Conservation (phyloP, 2,113 vertebrate genomes). For the Lasiurus borealis region DNA sequence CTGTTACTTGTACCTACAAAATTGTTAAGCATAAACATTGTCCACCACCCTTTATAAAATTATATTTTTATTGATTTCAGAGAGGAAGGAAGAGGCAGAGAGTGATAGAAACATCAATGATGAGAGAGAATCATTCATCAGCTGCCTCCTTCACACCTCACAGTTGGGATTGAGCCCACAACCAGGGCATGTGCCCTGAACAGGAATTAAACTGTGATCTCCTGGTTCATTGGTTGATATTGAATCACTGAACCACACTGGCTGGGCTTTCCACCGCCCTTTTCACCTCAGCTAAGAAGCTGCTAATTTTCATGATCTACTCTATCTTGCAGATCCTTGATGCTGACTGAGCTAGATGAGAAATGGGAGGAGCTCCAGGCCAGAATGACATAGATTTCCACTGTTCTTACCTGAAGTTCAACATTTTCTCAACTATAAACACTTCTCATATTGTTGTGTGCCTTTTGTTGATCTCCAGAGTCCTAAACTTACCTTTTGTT, state of each 20-base stretch:
- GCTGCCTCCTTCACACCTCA: no score
- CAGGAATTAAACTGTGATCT: no score
- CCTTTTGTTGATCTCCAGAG: not conserved
- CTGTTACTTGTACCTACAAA: not conserved
- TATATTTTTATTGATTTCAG: no score
- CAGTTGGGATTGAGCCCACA: no score
- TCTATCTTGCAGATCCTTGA: not conserved
- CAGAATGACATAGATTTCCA: not conserved
- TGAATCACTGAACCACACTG: no score
- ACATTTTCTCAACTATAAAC: not conserved
- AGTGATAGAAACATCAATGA: no score
- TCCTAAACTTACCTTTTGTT: not conserved
- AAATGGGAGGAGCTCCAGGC: not conserved
- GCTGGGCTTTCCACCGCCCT: no score
- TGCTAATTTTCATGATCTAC: not conserved
- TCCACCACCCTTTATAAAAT: not conserved
- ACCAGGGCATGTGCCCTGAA: no score
- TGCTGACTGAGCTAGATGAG: not conserved
- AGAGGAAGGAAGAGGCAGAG: no score
- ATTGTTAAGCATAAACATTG: not conserved
- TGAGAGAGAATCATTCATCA: no score
- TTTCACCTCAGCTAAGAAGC: not conserved
- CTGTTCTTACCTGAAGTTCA: not conserved
- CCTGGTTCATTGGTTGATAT: no score
- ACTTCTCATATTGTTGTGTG: not conserved